phyloP scores from a whole-genome alignment of 1,140 invertebrate species.

The Caligus rogercresseyi region DNA sequence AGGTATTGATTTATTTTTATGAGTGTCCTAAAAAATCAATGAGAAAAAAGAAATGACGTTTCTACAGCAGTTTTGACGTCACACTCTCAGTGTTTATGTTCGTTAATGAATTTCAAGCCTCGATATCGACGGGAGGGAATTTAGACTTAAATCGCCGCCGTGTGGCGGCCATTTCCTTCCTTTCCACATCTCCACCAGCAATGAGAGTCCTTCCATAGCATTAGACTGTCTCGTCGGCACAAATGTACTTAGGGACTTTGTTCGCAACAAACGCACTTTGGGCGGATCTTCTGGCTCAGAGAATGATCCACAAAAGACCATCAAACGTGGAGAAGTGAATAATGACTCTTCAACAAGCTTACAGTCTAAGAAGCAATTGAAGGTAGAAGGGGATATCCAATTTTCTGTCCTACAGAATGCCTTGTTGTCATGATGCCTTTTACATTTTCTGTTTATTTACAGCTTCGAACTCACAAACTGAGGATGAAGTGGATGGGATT shows the following conservation, averaged over 20 bases:
- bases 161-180: constrained; percentile 7
- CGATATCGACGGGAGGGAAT: neutral
- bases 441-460: neutral
- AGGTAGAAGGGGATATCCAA: neutral
- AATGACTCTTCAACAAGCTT: neutral
- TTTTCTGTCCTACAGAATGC: no score
- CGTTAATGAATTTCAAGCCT: neutral
- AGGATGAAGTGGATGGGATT: neutral
- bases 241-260: neutral
- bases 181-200: constrained; percentile 1
- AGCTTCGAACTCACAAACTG: neutral
- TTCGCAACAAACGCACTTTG: neutral
- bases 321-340: neutral
- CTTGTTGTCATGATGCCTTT: neutral
- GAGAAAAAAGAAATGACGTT: no score
- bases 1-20: no score
- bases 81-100: neutral
- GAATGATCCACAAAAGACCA: neutral
- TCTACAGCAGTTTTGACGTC: neutral
- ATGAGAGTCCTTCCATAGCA: neutral
- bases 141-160: constrained; percentile 7
- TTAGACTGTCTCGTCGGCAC: neutral
- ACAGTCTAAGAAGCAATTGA: neutral
- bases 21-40: no score
- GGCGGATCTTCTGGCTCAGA: neutral